Percentiles rank a stretch among this genome's conserved stretches.
These are phyloP conservation scores for Heliconius nattereri DNA, from an alignment of 1,140 invertebrate species.

Conservation along the genomic window DNA sequence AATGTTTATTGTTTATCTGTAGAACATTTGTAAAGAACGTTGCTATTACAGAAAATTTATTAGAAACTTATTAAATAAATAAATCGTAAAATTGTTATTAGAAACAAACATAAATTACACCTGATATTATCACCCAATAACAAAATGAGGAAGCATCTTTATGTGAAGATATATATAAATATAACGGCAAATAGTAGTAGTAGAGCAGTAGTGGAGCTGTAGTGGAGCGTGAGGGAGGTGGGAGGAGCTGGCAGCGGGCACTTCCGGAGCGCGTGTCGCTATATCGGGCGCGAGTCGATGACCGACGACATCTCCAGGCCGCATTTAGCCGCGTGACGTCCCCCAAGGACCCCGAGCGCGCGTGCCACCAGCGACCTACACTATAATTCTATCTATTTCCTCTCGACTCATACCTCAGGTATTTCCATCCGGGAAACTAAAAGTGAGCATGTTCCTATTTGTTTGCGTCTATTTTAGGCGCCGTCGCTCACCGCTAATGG, in stretches of 20 bases:
- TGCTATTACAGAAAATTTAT: neutral
- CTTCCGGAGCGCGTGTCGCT: conserved; percentile 37
- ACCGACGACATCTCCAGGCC: conserved; percentile 37
- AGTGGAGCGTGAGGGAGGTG: neutral
- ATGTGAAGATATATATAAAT: conserved; percentile 1
- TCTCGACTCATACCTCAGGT: conserved; percentile 42
- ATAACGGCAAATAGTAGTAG: neutral
- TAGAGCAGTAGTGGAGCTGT: neutral
- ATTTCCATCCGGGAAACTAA: conserved; percentile 34
- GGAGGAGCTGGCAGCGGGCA: conserved; percentile 18
- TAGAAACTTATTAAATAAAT: neutral
- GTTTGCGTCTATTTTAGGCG: conserved; percentile 9
- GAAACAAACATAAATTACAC: neutral
- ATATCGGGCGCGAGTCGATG: conserved; percentile 46
- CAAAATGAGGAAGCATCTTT: neutral
- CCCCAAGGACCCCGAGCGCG: conserved; percentile 21
- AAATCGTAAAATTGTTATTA: neutral
- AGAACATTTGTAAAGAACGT: neutral
- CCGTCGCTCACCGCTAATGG: neutral
- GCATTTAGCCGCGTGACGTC: conserved; percentile 34
- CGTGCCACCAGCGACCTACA: conserved; percentile 14
- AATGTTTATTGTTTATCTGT: neutral
- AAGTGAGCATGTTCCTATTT: neutral
- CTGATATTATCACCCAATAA: conserved; percentile 7
- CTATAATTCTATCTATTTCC: conserved; percentile 21